Base-by-base conservation (phyloP, 2,113 vertebrate genomes). In the Isurus oxyrinchus region DNA sequence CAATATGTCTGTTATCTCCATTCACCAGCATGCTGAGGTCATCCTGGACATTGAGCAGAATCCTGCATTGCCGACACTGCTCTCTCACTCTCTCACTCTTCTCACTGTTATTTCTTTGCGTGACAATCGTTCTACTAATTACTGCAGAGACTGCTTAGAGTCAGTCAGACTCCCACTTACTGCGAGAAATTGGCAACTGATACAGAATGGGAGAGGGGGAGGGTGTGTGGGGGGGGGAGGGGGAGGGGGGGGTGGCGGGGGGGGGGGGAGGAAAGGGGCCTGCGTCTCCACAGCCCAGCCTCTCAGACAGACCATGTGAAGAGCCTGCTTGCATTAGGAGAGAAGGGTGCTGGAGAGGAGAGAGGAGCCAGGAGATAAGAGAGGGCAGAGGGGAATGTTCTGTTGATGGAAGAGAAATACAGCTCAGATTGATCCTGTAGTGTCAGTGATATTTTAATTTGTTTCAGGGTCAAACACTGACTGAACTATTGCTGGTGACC, bases 371-470 rank as follows among this genome's bases (percentile, higher is more conserved):
- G 8, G 84, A 97, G 97, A 98, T 97, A 98, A 98, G 97, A 96
- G 91, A 97, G 97, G 97, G 96, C 97, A 97, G 96, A 97, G 96
- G 96, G 97, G 97, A 97, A 96, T 96, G 96, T 96, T 97, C 96
- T 97, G 97, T 96, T 97, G 97, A 98, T 97, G 98, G 97, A 97
- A 97, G 97, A 97, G 96, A 97, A 97, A 97, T 96, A 96, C 95
- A 96, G 57, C 97, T 96, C 44, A 96, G 96, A 96, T 93, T 59
- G 96, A 96, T 35, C 27, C 21, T 96, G 96, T 97, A 97, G 96
- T 86, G 96, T 96, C 96, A 96, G 95, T 79, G 96, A 97, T 97
- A 96, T 97, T 97, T 97, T 97, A 97, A 97, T 97, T 96, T 97
- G 91, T 23, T 96, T 55, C 94, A 72, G 94, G 94, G 66, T 95